Evolutionary conservation across 2,113 vertebrate species (phyloP), one percentile per base, ranked within the genome.

Genomic region (Protobothrops flavoviridis): DNA sequence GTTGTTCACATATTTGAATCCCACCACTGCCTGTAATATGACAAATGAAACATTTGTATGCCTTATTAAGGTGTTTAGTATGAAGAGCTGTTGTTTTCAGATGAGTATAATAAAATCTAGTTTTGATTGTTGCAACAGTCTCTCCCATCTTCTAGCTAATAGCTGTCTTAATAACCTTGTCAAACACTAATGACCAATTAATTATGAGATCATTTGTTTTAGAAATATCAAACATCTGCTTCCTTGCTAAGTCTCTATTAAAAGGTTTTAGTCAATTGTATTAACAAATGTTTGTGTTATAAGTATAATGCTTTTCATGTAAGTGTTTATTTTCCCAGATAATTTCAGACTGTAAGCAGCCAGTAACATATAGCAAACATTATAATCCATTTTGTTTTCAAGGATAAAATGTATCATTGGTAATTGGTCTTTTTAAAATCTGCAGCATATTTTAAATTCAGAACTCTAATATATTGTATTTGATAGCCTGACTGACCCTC

Each of bases 181-280:
- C 92, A 95, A 90, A 33, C 43, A 43, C 81, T 92, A 56, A 93
- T 95, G 92, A 91, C 93, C 94, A 92, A 45, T 94, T 96, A 88
- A 20, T 96, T 93, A 74, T 90, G 85, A 90, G 95, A 95, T 57
- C 86, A 89, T 94, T 94, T 88, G 7, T 94, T 96, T 94, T 1
- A 1, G 74, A 88, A n/a, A 85, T 12, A 91, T 91, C n/a, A 52
- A 39, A 61, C 87, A 91, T 87, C 94, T 95, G 94, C 74, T 92
- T 92, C 91, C 93, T 93, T 94, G 93, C 94, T 94, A 91, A 57
- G 85, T 93, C 81, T 96, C 87, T 95, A 96, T 93, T 64, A 92
- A 96, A 95, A 96, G 94, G 95, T 96, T 97, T 97, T 95, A 89
- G 93, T 96, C 95, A 96, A 90, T 96, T 96, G 93, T 93, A 85